phyloP scores from a whole-genome alignment of 2,888 invertebrate genomes.

The Anagyrus pseudococci region DNA sequence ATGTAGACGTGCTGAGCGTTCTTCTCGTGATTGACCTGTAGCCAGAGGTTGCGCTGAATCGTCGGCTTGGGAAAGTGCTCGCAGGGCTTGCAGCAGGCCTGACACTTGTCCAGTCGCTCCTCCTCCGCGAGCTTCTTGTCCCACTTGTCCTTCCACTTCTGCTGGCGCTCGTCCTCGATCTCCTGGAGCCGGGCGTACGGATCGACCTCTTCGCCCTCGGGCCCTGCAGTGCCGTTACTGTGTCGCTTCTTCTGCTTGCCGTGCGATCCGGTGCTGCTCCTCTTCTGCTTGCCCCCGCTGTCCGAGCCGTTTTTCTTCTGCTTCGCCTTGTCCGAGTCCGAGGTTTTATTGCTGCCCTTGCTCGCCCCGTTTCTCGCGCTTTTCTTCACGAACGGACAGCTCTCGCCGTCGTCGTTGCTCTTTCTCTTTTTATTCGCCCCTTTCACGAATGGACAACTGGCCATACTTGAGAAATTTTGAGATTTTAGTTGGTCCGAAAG shows the following conservation, averaged over 20 bases:
- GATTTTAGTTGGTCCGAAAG: too few species aligned
- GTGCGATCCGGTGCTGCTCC: background rate
- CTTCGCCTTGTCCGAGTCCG: background rate
- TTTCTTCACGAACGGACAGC: too few species aligned
- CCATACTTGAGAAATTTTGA: too few species aligned
- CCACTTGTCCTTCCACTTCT: conserved; percentile 24
- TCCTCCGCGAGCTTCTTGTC: conserved; percentile 24
- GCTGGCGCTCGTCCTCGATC: background rate
- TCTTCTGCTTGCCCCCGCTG: conserved; percentile 5
- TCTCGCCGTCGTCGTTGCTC: conserved; percentile 9
- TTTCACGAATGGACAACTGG: too few species aligned
- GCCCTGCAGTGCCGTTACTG: conserved; percentile 7
- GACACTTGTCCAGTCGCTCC: conserved; percentile 40
- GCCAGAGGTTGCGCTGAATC: conserved; percentile 46
- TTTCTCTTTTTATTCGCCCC: background rate
- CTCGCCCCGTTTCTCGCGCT: background rate
- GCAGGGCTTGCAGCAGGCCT: conserved; percentile 38
- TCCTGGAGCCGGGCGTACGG: background rate
- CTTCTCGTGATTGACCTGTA: conserved; percentile 43
- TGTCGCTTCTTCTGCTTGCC: conserved; percentile 12
- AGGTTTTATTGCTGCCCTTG: too few species aligned
- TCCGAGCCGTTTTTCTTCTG: background rate
- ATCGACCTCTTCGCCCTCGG: background rate
- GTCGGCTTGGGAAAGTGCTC: conserved; percentile 41
- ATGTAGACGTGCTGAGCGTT: conserved; percentile 43